A percentile compares a stretch with the other conserved stretches of the same genome.
These are phyloP conservation scores for Microcebus ravelobensis DNA, from an alignment of 2,113 vertebrate species.

Conservation along the genomic window DNA sequence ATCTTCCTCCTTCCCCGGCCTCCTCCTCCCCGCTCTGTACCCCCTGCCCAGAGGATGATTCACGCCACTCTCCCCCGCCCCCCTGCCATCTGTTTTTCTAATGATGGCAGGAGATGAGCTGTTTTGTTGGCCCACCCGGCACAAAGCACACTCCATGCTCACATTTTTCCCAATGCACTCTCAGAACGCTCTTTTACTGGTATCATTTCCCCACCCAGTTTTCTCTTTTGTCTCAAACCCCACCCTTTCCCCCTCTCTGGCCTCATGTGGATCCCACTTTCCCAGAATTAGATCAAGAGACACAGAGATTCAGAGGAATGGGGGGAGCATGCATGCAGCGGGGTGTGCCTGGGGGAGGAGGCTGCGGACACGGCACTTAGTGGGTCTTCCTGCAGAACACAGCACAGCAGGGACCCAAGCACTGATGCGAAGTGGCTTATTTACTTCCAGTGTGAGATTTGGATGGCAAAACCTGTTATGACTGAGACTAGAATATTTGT, in stretches of 20 bases:
- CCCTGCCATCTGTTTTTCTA: conserved; percentile 85
- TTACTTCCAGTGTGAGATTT: conserved; percentile 60
- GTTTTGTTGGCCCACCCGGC: conserved; percentile 71
- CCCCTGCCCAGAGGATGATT: conserved; percentile 79
- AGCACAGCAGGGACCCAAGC: conserved; percentile 10
- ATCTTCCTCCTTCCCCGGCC: conserved; percentile 60
- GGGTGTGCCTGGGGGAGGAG: not conserved
- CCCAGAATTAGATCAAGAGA: conserved; percentile 74
- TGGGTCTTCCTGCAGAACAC: not conserved
- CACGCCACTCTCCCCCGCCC: conserved; percentile 48
- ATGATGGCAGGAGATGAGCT: conserved; percentile 83
- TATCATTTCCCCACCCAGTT: conserved; percentile 29
- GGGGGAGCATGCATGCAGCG: conserved; percentile 29
- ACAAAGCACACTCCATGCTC: conserved; percentile 29
- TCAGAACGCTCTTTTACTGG: conserved; percentile 71
- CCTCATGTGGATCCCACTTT: conserved; percentile 65
- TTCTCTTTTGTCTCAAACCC: conserved; percentile 60
- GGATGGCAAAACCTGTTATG: conserved; percentile 35
- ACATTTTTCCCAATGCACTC: conserved; percentile 71
- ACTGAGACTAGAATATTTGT: not conserved
- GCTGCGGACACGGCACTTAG: conserved; percentile 46
- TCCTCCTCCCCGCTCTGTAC: not conserved
- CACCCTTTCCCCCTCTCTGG: not conserved
- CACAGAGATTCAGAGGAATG: conserved; percentile 68
- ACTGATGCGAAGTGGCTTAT: not conserved